Evolutionary conservation across 2,888 invertebrate genomes (phyloP), one percentile per base, ranked within the genome.

Genomic region (Horisme vitalbata): DNA sequence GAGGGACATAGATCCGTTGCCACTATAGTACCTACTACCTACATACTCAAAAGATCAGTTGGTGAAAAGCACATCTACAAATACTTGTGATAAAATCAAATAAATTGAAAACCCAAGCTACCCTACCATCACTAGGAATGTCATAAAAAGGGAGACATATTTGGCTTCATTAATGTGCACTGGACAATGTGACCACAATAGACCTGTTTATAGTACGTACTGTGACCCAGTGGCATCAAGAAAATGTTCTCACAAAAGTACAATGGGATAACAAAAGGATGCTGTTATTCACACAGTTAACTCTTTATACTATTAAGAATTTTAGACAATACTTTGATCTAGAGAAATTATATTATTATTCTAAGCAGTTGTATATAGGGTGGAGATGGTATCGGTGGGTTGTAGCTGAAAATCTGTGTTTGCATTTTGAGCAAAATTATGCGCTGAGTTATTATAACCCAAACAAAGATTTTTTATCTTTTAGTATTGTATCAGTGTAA

Each of bases 251-350:
- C 89, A 88, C 85, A 85, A 81, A 77, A 78, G 76, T 63, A 86
- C 83, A 88, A 88, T 80, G 52, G 68, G 23, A 10, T 21, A 50
- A 88, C 81, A 88, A 88, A 85, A 76, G 86, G 89, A 88, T 87
- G 87, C 86, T 87, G 85, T 88, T 88, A 84, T 86, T 88, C 88
- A 89, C 88, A 87, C 86, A 86, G 85, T 88, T 89, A 84, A 82
- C 77, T 84, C 75, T 77, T 71, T 74, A 75, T 77, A 79, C n/a
- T n/a, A n/a, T n/a, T n/a, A n/a, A n/a, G n/a, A n/a, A n/a, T 73
- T 73, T 74, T 75, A 75, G 60, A 67, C 60, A 68, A 69, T 44
- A 39, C 28, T 23, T 9, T 13, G 12, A 35, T 12, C 6, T 11
- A 41, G 28, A 35, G 21, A 38, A 39, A 18, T 18, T 4, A 6